phyloP scores from a whole-genome alignment of 2,797 vertebrate genomes.

The Rallus crepitans region DNA sequence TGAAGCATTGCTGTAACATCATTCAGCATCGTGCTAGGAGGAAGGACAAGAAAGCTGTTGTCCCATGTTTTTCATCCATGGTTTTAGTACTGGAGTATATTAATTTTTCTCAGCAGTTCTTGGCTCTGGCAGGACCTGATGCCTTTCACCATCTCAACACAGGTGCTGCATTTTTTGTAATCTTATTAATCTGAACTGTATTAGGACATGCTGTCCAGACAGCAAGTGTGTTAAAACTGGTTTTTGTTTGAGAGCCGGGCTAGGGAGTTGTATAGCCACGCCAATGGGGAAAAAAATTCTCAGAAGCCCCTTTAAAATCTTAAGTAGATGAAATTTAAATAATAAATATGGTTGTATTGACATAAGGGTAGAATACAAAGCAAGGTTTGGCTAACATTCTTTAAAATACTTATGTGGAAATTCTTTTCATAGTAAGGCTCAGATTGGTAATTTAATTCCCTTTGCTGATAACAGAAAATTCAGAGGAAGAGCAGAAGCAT shows the following conservation, averaged over 20 bases:
- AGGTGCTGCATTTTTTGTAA: background rate
- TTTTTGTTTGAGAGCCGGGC: background rate
- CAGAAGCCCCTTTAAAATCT: background rate
- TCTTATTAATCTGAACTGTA: background rate
- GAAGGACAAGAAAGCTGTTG: background rate
- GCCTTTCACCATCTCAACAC: background rate
- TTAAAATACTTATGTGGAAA: background rate
- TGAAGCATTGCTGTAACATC: background rate
- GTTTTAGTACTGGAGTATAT: background rate
- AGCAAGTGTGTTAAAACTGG: background rate
- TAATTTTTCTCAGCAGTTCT: background rate
- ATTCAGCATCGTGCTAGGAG: background rate
- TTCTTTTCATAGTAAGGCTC: background rate
- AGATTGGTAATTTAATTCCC: background rate
- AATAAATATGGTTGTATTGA: background rate
- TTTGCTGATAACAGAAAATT: background rate
- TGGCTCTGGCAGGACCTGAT: background rate
- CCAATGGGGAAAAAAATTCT: background rate
- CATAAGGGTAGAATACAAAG: background rate
- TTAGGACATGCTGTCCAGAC: background rate
- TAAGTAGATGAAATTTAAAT: background rate
- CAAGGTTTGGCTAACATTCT: background rate
- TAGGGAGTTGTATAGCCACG: background rate
- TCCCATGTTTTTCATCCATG: rapidly evolving
- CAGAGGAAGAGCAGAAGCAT: background rate